Evolutionary conservation across 2,113 vertebrate genomes (phyloP), one percentile per base, ranked within the genome.

Genomic region (Dascyllus trimaculatus): DNA sequence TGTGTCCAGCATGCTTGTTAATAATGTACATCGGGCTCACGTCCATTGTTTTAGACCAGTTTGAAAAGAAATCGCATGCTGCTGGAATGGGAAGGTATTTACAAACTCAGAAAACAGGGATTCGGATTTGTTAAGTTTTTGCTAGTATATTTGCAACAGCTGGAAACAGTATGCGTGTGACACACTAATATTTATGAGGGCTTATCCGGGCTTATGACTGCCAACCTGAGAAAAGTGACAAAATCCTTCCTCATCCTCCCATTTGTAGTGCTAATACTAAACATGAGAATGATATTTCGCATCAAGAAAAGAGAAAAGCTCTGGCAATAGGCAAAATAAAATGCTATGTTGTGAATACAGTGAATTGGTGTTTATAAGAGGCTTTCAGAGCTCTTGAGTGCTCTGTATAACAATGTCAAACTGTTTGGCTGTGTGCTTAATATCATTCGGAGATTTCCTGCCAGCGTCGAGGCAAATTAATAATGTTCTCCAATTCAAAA

Each of bases 211-310:
- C 88, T 91, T 92, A 85, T 59, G 71, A 72, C 79, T 89, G 87
- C 88, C 88, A 88, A 91, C 82, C 74, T 89, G 84, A 89, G 81
- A 80, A 73, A 87, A 85, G 82, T 87, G 85, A 85, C 88, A 90
- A 87, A 92, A 93, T 90, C 92, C 89, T 46, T 53, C 64, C 85
- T 93, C 75, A 93, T 92, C 90, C 91, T 77, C 80, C 82, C 86
- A 83, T 91, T 92, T 85, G 80, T 63, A 62, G 63, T 61, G 7
- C 79, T 82, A 59, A 77, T 59, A 74, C 84, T 73, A 63, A 88
- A 92, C 84, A 90, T 40, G 60, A 83, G 78, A 82, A 76, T 85
- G 82, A 67, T 73, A 81, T 77, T 91, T 82, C 53, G 49, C 64
- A 85, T 80, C 62, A 62, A 59, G 68, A 69, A 68, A 71, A 85